Percentiles rank a stretch among this genome's conserved stretches.
These are phyloP conservation scores for Bimastos eiseni DNA, from an alignment of 2,888 invertebrate genomes.

Conservation along the genomic window DNA sequence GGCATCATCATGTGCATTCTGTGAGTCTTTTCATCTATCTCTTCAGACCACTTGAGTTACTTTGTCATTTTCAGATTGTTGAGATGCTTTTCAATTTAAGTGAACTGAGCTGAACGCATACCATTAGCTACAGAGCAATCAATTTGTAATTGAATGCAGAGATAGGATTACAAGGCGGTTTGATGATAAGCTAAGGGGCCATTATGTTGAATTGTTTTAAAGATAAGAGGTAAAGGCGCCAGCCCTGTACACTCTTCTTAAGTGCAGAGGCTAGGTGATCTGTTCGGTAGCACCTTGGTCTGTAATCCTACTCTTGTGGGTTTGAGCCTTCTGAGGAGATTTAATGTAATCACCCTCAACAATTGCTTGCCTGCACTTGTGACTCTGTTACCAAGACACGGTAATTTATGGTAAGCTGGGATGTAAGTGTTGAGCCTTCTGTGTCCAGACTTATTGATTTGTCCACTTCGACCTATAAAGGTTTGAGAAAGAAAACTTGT, in stretches of 20 bases:
- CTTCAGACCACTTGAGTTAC: background rate
- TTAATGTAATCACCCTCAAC: background rate
- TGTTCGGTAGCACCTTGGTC: background rate
- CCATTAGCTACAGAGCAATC: background rate
- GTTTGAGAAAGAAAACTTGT: too few species aligned
- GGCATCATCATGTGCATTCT: constrained; percentile 67
- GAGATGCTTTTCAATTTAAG: background rate
- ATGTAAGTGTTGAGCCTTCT: background rate
- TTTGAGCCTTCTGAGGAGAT: background rate
- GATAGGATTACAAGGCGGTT: constrained; percentile 13
- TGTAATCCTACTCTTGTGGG: background rate
- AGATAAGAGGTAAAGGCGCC: background rate
- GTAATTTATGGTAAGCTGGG: background rate
- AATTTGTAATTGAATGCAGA: background rate
- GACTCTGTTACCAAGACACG: background rate
- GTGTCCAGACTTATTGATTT: background rate
- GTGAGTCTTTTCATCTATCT: constrained; percentile 48
- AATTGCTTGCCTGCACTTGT: background rate
- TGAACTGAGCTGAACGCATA: background rate
- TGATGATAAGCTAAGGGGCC: background rate
- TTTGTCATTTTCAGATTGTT: background rate
- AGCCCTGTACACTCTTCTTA: background rate
- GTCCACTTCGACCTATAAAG: too few species aligned
- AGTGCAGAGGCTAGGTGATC: background rate
- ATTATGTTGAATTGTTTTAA: background rate